Base-by-base conservation (phyloP, 1,140 invertebrate species). In the Scaptomyza hsui region DNA sequence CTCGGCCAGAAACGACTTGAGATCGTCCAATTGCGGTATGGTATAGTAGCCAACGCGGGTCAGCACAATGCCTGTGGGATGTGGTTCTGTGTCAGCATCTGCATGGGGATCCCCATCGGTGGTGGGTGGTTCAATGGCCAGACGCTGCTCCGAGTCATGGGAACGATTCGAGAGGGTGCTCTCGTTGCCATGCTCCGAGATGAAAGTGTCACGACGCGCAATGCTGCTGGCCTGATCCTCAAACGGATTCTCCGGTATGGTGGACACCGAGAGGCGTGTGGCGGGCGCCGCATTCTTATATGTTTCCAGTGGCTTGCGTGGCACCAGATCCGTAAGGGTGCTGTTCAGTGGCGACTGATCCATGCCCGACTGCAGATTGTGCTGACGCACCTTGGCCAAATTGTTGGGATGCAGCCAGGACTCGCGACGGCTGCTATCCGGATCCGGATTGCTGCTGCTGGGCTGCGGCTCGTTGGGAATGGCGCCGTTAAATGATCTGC, bases 11-110 rank as follows among this genome's bases (percentile, higher is more conserved):
- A 92, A 93, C 1, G 92, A 93, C 10, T 91, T 92, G 18, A 99
- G 92, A 60, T 97, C 96, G 52, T 97, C 94, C 60, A 98, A 72
- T 9, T 94, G 92, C 0, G 98, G 98, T 44, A 96, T 94, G 0
- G 96, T 98, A 91, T 97, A 98, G 91, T 98, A 98, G 7, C 96
- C 97, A 1, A 94, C 93, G 3, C 97, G 93, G n/a, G 92, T 93
- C 1, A 95, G 78, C 12, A 93, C 93, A 3, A 95, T 93, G 4
- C 95, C 94, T 0, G 94, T 93, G 0, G 93, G 92, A 80, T 95
- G 94, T 2, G 93, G 91, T 18, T 91, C 91, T 35, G 80, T 81
- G 90, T 89, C 79, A 0, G 15, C 24, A 26, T 72, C 48, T 68
- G 91, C 52, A 41, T 13, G 47, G 15, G 92, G 90, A 21, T 90